Conservation (phyloP, 1,140 invertebrate genomes). For the Drosophila repletoides region DNA sequence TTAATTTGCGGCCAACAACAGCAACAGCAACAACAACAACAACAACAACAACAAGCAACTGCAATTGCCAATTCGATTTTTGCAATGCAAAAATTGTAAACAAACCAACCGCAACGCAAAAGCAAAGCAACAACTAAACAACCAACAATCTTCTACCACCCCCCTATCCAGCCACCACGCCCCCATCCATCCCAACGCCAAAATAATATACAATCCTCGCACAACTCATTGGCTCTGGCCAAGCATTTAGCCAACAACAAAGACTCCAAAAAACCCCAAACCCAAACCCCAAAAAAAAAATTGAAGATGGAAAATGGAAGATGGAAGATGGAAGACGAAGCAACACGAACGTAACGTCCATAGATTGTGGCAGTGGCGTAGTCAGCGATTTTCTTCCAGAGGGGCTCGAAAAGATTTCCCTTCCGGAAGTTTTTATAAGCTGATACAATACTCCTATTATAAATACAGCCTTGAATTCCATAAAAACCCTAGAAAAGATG, state of each 20-base stretch:
- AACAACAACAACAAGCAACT: slow-evolving; percentile 6
- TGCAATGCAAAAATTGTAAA: slow-evolving; percentile 41
- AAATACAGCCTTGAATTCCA: too few relatives aligned
- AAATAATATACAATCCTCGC: slow-evolving; percentile 9
- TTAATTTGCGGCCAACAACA: slow-evolving; percentile 38
- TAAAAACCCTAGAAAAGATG: too few relatives aligned
- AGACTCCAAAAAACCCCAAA: too few relatives aligned
- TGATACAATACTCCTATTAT: too few relatives aligned
- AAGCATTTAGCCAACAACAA: slow-evolving; percentile 18
- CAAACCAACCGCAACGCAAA: slow-evolving; percentile 41
- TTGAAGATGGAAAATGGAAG: background rate
- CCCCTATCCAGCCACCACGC: background rate
- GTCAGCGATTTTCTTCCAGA: too few relatives aligned
- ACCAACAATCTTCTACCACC: background rate
- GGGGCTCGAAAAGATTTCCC: too few relatives aligned
- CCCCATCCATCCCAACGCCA: background rate
- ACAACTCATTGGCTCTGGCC: slow-evolving; percentile 20
- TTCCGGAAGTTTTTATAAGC: too few relatives aligned
- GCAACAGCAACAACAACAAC: slow-evolving; percentile 6
- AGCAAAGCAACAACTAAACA: background rate
- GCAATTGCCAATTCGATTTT: slow-evolving; percentile 40
- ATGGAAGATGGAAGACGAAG: slow-evolving; percentile 7
- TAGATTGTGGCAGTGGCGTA: too few relatives aligned
- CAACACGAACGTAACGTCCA: too few relatives aligned
- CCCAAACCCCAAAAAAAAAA: slow-evolving; percentile 3